phyloP scores from a whole-genome alignment of 2,888 invertebrate genomes.

The Perithous albicinctus region DNA sequence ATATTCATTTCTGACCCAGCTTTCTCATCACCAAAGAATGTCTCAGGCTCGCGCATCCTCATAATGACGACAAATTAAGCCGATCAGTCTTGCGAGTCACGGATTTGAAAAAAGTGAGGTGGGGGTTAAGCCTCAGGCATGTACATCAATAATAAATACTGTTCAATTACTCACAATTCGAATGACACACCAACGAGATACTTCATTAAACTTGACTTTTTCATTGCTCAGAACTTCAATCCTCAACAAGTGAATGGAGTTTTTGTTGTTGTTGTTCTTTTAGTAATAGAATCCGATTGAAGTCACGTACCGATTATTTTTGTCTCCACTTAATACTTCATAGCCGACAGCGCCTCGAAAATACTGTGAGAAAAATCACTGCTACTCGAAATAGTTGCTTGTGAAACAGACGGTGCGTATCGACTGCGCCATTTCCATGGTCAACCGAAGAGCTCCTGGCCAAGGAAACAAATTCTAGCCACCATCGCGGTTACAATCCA shows the following conservation, averaged over 20 bases:
- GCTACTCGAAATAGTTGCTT: conserved; percentile 26
- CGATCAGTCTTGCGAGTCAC: conserved; percentile 47
- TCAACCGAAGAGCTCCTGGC: conserved; percentile 7
- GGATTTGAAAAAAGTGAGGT: neutral
- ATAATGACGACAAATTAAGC: conserved; percentile 29
- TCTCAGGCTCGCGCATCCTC: neutral
- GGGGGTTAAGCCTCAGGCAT: neutral
- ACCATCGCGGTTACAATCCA: conserved; percentile 40
- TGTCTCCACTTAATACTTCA: conserved; percentile 21
- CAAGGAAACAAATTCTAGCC: conserved; percentile 35
- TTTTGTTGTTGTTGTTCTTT: conserved; percentile 6
- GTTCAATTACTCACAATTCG: conserved; percentile 42
- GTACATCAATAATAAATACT: neutral
- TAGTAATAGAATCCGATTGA: conserved; percentile 9
- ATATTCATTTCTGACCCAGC: conserved; percentile 22
- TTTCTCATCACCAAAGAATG: conserved; percentile 41
- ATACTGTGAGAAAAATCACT: conserved; percentile 24
- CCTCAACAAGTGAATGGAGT: neutral
- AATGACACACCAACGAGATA: conserved; percentile 10
- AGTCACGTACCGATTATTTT: conserved; percentile 39
- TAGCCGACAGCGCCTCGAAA: conserved; percentile 15
- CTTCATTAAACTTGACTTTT: conserved; percentile 5
- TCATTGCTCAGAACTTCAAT: conserved; percentile 1
- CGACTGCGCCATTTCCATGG: conserved; percentile 39
- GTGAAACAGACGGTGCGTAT: conserved; percentile 6